Conservation (phyloP, 2,797 vertebrate genomes). For the Taeniopygia guttata region DNA sequence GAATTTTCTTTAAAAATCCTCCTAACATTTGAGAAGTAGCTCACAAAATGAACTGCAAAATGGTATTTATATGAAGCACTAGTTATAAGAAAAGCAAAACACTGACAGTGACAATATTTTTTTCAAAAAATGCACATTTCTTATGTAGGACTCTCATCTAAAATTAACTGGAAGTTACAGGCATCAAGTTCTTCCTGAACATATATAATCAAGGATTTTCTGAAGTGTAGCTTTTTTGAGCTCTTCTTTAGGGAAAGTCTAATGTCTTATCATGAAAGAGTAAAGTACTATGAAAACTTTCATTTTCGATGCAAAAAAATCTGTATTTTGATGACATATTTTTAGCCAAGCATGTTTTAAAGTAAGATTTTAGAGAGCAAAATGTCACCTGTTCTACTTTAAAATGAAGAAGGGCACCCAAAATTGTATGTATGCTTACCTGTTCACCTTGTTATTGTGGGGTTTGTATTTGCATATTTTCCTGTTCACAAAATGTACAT, state of each 20-base stretch:
- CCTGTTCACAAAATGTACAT: slow-evolving; percentile 3
- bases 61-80: slow-evolving; percentile 38
- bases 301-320: background rate
- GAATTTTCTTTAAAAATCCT: slow-evolving; percentile 32
- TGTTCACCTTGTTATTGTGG: background rate
- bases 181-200: background rate
- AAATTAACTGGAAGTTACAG: slow-evolving; percentile 57
- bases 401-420: background rate
- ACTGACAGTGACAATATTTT: slow-evolving; percentile 36
- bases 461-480: background rate
- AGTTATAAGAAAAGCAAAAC: slow-evolving; percentile 61
- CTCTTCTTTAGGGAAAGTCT: background rate
- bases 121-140: slow-evolving; percentile 46
- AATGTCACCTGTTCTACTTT: background rate
- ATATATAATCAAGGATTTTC: slow-evolving; percentile 23
- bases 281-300: background rate
- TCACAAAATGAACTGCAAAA: slow-evolving; percentile 55
- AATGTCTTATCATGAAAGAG: background rate
- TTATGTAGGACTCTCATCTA: slow-evolving; percentile 42
- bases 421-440: background rate
- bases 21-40: slow-evolving; percentile 49
- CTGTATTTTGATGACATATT: slow-evolving; percentile 1
- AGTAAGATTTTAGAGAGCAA: background rate
- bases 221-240: background rate
- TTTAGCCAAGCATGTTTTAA: slow-evolving; percentile 26